phyloP scores from a whole-genome alignment of 2,797 vertebrate species.

The Varecia variegata region DNA sequence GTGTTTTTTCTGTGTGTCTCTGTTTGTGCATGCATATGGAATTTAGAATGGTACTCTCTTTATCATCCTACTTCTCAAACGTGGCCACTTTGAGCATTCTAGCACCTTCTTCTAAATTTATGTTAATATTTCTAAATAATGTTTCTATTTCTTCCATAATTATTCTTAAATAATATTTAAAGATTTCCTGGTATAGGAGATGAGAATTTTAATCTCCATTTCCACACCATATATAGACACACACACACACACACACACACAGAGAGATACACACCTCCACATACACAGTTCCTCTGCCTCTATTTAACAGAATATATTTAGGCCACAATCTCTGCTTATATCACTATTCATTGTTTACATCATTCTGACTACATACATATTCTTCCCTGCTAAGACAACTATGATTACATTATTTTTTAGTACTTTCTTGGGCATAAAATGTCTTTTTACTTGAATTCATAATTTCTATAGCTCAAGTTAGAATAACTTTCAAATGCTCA shows the following conservation, averaged over 20 bases:
- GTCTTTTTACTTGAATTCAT: not conserved
- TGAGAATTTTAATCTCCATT: not conserved
- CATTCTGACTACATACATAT: not conserved
- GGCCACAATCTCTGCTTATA: not conserved
- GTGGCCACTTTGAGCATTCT: not conserved
- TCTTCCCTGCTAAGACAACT: not conserved
- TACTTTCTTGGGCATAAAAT: not conserved
- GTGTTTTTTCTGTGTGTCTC: not conserved
- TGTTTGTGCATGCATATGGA: not conserved
- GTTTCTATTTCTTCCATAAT: not conserved
- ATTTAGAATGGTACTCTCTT: not conserved
- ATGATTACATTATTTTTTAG: not conserved
- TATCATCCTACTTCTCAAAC: not conserved
- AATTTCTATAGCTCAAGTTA: not conserved
- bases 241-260: not conserved
- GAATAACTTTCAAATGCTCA: not conserved
- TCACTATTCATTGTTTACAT: not conserved
- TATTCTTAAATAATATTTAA: not conserved
- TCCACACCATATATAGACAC: not conserved
- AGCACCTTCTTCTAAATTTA: not conserved
- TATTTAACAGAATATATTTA: not conserved
- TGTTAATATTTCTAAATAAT: not conserved
- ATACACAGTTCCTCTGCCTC: not conserved
- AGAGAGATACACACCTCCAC: not conserved
- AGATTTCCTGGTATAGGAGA: not conserved